These are phyloP conservation scores for Cephus pulcher DNA, from an alignment of 2,888 invertebrate species.

Conservation along the genomic window DNA sequence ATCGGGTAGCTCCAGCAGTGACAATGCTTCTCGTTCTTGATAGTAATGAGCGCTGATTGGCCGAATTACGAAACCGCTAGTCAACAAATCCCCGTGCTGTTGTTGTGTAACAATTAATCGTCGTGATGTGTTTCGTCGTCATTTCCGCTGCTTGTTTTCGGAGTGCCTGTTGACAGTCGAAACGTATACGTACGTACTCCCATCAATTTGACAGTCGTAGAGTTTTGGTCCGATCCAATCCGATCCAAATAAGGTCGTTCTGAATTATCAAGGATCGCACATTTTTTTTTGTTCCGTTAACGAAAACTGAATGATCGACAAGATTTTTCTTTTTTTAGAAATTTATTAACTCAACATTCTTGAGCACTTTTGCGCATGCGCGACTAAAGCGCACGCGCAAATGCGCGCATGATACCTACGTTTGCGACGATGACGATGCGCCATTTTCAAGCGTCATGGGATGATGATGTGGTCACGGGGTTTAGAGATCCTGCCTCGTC, in stretches of 20 bases:
- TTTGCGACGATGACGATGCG: slow-evolving; percentile 1
- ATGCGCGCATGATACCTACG: slow-evolving; percentile 3
- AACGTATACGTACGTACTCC: neutral
- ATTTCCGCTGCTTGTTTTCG: neutral
- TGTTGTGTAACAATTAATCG: neutral
- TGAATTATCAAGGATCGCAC: neutral
- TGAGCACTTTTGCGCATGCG: neutral
- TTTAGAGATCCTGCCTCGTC: slow-evolving; percentile 71
- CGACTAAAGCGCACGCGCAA: neutral
- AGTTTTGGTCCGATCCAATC: neutral
- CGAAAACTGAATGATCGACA: neutral
- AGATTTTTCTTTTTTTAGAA: neutral
- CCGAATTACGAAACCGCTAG: neutral
- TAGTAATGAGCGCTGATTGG: neutral
- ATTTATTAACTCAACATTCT: neutral
- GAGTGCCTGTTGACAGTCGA: slow-evolving; percentile 6
- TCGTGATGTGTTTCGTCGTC: neutral
- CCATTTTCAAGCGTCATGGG: slow-evolving; percentile 10
- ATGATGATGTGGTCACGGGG: slow-evolving; percentile 22
- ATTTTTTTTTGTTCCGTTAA: neutral
- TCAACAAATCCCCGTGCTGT: neutral
- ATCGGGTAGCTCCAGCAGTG: neutral
- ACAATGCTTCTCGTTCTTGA: neutral
- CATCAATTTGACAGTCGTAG: neutral
- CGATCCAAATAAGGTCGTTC: neutral